A percentile compares a stretch with the other conserved stretches of the same genome.
Evolutionary conservation across 1,140 invertebrate species (phyloP).

Genomic region (Cotesia vestalis): DNA sequence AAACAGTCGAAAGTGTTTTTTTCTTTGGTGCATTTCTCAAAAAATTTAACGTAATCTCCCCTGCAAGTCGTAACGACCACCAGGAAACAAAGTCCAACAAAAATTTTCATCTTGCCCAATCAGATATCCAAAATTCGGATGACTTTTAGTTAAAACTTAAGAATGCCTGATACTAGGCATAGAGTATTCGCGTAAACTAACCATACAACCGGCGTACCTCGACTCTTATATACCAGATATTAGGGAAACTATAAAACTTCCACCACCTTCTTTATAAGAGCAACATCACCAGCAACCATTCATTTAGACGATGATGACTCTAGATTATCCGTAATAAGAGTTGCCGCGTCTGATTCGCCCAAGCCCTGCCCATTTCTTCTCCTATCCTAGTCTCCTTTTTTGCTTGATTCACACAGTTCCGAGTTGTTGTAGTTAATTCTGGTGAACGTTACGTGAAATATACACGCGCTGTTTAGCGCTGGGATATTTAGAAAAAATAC

Average conservation of each 20-base stretch:
- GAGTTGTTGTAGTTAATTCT: too few relatives aligned
- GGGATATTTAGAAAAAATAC: constrained; percentile 5
- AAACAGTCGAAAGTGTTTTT: constrained; percentile 67
- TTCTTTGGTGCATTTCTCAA: constrained; percentile 58
- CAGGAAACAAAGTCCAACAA: constrained; percentile 38
- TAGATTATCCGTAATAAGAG: constrained; percentile 35
- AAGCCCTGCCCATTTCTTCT: not conserved
- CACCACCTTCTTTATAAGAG: constrained; percentile 16
- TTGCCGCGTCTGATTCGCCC: constrained; percentile 48
- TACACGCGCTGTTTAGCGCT: constrained; percentile 65
- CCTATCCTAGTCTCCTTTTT: not conserved
- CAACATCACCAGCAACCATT: not conserved
- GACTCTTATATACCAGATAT: constrained; percentile 51
- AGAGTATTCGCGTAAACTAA: constrained; percentile 45
- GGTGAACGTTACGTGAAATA: constrained; percentile 14
- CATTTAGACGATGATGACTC: not conserved
- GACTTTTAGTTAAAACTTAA: too few relatives aligned
- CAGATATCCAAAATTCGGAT: too few relatives aligned
- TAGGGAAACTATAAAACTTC: constrained; percentile 19
- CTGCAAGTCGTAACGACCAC: constrained; percentile 30
- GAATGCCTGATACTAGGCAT: constrained; percentile 6
- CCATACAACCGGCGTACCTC: constrained; percentile 46
- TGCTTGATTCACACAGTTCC: too few relatives aligned
- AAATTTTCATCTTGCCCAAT: not conserved
- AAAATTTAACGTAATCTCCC: constrained; percentile 55